Base-by-base conservation (phyloP, 2,113 vertebrate species). In the Labeo rohita region DNA sequence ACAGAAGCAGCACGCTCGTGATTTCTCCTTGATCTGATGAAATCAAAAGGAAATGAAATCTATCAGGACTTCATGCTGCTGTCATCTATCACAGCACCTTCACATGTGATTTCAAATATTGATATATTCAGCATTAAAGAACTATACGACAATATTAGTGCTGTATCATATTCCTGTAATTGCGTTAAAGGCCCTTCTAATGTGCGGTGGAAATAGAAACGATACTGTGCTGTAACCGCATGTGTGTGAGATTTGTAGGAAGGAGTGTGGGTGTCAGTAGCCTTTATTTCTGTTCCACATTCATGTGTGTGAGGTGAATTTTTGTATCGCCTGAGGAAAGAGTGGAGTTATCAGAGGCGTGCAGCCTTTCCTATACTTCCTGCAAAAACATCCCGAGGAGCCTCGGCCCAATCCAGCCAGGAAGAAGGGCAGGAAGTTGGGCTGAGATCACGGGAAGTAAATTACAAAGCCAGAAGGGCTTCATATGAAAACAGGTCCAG, bases 381-480 rank as follows among this genome's bases (percentile, higher is more conserved):
- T 90, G 83, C 77, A 88, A 87, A 90, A 90, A 90, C 87, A 88
- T 90, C 89, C 89, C 49, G 86, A 90, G 85, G 85, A 88, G 85
- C 87, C 89, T 87, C 87, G n/a, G 85, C 83, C 85, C 47, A 49
- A 65, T 80, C 80, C 85, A 87, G 84, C 76, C 65, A 84, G 87
- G 87, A 90, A 90, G 80, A 87, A 77, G 76, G 43, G 34, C 87
- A 87, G 89, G 89, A 90, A 87, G 87, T 88, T 10, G 66, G 80
- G 83, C 56, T 87, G 89, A 88, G 87, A 84, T 90, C 89, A 90
- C 85, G 78, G 89, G 89, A 88, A 88, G 87, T 87, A 47, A 12
- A 43, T 72, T 83, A 82, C 85, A 66, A 77, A 72, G 78, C 61
- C n/a, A 86, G 82, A 85, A 88, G 74, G 50, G 34, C 72, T 13